Conservation (phyloP, 2,113 vertebrate species). For the Ardeotis arabs region DNA sequence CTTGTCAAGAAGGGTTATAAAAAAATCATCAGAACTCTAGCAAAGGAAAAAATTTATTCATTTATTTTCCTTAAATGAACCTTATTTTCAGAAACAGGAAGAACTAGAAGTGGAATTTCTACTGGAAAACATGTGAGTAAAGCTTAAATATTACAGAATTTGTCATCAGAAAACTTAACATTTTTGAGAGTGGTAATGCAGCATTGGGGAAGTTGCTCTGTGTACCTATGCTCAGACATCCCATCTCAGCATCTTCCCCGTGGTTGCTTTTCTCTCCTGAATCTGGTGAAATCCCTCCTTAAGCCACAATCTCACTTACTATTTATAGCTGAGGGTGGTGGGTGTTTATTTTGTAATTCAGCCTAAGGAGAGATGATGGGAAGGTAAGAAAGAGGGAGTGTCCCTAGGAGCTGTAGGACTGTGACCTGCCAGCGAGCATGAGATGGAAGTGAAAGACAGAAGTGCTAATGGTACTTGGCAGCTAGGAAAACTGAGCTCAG, state of each 20-base stretch:
- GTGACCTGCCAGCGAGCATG: not conserved
- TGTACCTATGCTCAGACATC: not conserved
- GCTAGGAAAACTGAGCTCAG: not conserved
- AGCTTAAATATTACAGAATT: not conserved
- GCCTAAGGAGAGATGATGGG: not conserved
- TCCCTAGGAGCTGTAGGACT: not conserved
- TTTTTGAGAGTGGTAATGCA: not conserved
- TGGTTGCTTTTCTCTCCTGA: not conserved
- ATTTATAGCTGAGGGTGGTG: not conserved
- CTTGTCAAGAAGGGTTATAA: not conserved
- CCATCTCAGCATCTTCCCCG: not conserved
- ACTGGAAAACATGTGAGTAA: slow-evolving; percentile 66
- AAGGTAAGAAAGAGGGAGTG: not conserved
- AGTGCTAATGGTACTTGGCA: not conserved
- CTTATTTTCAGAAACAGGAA: slow-evolving; percentile 49
- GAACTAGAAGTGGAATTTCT: slow-evolving; percentile 69
- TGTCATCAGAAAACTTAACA: not conserved
- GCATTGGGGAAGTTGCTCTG: not conserved
- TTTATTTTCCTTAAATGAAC: not conserved
- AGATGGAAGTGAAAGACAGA: not conserved
- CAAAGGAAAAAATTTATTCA: not conserved
- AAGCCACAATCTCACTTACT: not conserved
- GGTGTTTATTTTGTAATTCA: not conserved
- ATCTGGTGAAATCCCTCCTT: not conserved
- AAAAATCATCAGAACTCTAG: not conserved